Conservation (phyloP, 2,888 invertebrate genomes). For the Thecophora atra region DNA sequence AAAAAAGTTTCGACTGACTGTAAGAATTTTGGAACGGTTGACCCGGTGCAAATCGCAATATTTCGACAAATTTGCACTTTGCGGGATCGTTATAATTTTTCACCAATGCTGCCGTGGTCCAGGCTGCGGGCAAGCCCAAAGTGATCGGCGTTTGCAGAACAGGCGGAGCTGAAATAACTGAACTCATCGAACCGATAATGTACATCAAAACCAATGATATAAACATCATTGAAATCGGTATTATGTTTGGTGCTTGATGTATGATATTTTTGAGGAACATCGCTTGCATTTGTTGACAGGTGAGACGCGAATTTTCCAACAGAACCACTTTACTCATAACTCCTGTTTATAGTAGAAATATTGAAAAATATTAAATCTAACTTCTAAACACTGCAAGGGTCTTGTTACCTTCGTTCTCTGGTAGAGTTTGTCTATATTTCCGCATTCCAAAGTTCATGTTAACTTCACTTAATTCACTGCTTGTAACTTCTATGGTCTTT, state of each 20-base stretch:
- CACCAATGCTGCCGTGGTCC: conserved; percentile 21
- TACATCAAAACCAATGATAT: conserved; percentile 67
- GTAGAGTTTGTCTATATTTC: conserved; percentile 49
- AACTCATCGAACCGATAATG: conserved; percentile 46
- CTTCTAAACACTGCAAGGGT: not conserved
- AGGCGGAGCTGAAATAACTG: conserved; percentile 43
- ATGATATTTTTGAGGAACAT: conserved; percentile 56
- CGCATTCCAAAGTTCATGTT: conserved; percentile 53
- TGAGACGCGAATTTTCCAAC: not conserved
- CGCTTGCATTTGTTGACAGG: conserved; percentile 50
- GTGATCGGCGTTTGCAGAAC: conserved; percentile 43
- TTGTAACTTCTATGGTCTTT: conserved; percentile 49
- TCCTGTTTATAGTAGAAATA: conserved; percentile 3
- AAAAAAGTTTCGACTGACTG: conserved; percentile 21
- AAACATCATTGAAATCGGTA: conserved; percentile 58
- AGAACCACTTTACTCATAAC: not conserved
- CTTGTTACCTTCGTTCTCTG: conserved; percentile 44
- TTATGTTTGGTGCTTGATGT: conserved; percentile 52
- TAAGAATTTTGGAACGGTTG: conserved; percentile 11
- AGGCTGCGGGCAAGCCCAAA: conserved; percentile 45
- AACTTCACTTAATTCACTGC: conserved; percentile 52
- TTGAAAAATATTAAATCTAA: not conserved
- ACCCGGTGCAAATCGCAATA: conserved; percentile 34
- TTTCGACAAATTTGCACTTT: conserved; percentile 48
- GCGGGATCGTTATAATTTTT: not conserved